These are phyloP conservation scores for Podarcis siculus DNA, from an alignment of 2,797 vertebrate species.

Conservation along the genomic window DNA sequence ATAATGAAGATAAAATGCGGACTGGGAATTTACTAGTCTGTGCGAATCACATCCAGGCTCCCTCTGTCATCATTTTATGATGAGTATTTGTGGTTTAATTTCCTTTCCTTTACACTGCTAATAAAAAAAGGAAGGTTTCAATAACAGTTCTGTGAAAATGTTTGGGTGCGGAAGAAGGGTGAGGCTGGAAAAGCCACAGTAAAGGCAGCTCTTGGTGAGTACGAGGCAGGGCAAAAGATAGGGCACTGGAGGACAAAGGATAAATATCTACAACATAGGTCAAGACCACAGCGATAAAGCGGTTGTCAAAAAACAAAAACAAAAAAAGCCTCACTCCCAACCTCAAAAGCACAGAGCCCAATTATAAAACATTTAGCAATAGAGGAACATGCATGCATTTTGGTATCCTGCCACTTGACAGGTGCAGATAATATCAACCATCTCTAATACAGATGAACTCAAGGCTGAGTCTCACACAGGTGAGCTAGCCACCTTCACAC, in stretches of 20 bases:
- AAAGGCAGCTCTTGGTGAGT: neutral
- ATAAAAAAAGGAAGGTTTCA: slow-evolving; percentile 55
- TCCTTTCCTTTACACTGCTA: slow-evolving; percentile 35
- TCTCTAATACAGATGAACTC: neutral
- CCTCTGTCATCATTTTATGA: slow-evolving; percentile 51
- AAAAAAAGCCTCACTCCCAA: no score
- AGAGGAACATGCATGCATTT: neutral
- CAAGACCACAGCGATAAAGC: neutral
- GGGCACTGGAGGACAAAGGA: slow-evolving; percentile 53
- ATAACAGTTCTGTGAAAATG: slow-evolving; percentile 25
- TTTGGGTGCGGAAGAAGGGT: neutral
- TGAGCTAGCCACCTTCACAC: no score
- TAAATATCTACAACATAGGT: slow-evolving; percentile 18
- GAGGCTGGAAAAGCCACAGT: neutral
- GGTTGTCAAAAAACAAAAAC: neutral
- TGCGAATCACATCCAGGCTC: neutral
- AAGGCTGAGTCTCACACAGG: neutral
- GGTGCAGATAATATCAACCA: neutral
- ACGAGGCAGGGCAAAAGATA: slow-evolving; percentile 29
- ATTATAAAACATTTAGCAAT: neutral
- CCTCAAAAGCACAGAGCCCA: neutral
- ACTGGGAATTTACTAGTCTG: slow-evolving; percentile 5
- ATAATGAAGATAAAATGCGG: neutral
- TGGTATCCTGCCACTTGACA: neutral
- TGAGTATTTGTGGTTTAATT: slow-evolving; percentile 61